A percentile compares a stretch with the other conserved stretches of the same genome.
Evolutionary conservation across 2,888 invertebrate genomes (phyloP).

Genomic region (Litoditis marina): DNA sequence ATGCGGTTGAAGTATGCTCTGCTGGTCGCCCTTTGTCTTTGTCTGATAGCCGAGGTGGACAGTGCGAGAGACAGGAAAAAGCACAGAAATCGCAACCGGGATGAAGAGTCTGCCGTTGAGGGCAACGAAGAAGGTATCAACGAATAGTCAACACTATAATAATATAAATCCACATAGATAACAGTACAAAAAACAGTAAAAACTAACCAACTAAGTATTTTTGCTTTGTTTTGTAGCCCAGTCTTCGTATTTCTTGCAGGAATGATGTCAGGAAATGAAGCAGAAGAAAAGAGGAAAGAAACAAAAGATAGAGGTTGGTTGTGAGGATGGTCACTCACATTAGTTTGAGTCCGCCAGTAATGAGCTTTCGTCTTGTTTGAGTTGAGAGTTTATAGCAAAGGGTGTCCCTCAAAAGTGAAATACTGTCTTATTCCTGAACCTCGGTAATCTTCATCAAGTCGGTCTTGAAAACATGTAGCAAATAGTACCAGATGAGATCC

Average conservation of each 20-base stretch:
- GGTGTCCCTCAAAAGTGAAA: too few species aligned
- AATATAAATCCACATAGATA: background rate
- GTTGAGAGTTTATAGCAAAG: background rate
- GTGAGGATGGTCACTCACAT: background rate
- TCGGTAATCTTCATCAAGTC: too few species aligned
- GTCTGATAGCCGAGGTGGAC: conserved; percentile 1
- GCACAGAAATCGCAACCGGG: background rate
- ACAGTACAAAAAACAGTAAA: too few species aligned
- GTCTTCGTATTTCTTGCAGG: too few species aligned
- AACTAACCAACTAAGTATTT: background rate
- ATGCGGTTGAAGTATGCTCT: conserved; percentile 14
- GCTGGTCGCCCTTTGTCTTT: background rate
- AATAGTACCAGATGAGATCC: too few species aligned
- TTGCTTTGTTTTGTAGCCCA: too few species aligned
- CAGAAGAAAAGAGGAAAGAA: conserved; percentile 10
- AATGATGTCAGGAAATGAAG: too few species aligned
- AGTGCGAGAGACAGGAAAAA: conserved; percentile 9
- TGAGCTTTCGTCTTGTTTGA: background rate
- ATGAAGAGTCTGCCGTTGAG: conserved; percentile 2
- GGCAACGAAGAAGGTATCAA: conserved; percentile 12
- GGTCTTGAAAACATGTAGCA: too few species aligned
- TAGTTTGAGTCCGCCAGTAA: background rate
- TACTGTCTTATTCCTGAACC: too few species aligned
- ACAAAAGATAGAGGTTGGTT: conserved; percentile 13
- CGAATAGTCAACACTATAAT: background rate